Conservation (phyloP, 2,113 vertebrate genomes). For the Oceanodroma tethys region DNA sequence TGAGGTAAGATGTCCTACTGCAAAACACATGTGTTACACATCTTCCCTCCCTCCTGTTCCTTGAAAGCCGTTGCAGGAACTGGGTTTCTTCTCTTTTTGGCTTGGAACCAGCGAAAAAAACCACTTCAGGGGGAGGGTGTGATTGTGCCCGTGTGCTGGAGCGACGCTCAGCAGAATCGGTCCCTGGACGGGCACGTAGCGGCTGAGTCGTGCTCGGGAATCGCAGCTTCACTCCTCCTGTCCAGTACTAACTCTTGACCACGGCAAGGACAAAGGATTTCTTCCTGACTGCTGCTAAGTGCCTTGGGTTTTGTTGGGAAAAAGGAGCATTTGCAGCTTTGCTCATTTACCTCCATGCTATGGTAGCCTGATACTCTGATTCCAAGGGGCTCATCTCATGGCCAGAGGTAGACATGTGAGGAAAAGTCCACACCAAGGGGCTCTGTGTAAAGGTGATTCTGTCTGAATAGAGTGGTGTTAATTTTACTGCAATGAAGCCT, state of each 20-base stretch:
- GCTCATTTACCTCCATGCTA: accelerated
- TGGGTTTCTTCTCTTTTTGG: neutral
- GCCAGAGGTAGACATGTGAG: neutral
- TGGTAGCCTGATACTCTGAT: neutral
- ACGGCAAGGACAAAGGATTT: neutral
- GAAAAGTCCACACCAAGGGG: neutral
- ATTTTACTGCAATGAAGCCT: neutral
- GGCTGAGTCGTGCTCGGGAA: accelerated
- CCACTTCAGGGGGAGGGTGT: neutral
- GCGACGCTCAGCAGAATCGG: neutral
- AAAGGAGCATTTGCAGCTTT: neutral
- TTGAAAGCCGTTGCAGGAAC: neutral
- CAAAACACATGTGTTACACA: neutral
- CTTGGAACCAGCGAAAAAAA: neutral
- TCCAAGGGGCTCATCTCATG: neutral
- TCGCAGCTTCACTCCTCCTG: neutral
- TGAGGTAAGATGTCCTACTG: neutral
- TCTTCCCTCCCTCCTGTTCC: neutral
- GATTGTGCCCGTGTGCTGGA: neutral
- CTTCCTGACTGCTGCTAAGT: neutral
- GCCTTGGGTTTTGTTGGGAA: neutral
- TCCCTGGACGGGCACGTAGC: neutral
- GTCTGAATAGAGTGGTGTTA: neutral
- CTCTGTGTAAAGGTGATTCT: neutral
- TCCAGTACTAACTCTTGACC: neutral